Base-by-base conservation (phyloP, 2,888 invertebrate genomes). In the Nymphalis urticae region DNA sequence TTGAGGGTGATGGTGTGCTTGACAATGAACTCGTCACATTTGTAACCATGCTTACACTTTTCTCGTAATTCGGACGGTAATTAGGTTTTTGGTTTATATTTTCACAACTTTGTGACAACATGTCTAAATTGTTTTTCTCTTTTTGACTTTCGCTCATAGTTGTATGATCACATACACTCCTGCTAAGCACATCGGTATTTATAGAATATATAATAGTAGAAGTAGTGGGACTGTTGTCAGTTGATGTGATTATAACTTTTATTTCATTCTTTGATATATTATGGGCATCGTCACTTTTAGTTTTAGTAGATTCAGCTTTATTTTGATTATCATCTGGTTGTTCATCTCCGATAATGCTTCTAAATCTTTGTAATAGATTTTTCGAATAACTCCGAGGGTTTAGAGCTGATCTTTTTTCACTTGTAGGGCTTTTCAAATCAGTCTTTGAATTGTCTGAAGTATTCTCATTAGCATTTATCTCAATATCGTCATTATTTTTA, bases 291-390 rank as follows among this genome's bases (percentile, higher is more conserved):
- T 70, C 78, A 2, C 70, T 71, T 75, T 81, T 84, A 17, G 66
- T 68, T 3, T 76, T 69, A 27, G 75, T 76, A 2, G 60, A 27
- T 64, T 85, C 85, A 10, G 79, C 67, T 80, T 79, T 87, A 71
- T 85, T 86, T 72, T 87, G 87, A 75, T 86, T 88, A 64, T 85
- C 84, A 71, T 91, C 90, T 1, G 86, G 72, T 73, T 88, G 89
- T 71, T 93, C 93, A 73, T 93, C 93, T 1, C 92, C 91, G 47
- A 93, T 93, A 19, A 93, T 93, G 77, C 87, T 93, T 75, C 90
- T 87, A 69, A 93, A 93, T 72, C 93, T 82, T 82, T 93, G 93
- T 8, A 93, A 71, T 56, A 93, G 78, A 75, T 92, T 93, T 75
- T 88, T 92, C 0, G 93, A 92, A 74, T 92, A 91, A 70, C 87